Conservation (phyloP, 2,113 vertebrate species). For the Synchiropus splendidus region DNA sequence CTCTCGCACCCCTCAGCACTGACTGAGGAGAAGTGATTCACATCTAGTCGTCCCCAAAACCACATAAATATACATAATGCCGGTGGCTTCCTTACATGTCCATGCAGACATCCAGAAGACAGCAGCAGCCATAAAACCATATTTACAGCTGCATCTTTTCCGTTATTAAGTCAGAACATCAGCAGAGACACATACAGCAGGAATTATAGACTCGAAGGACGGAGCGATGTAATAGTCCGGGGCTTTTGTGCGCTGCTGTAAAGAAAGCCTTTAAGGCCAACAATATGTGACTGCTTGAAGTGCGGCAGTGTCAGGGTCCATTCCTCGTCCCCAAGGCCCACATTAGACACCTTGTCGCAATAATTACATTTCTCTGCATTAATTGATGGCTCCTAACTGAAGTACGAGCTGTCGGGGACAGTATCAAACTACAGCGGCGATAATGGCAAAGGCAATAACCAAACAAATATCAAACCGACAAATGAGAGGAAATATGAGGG, state of each 20-base stretch:
- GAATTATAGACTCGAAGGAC: constrained; percentile 5
- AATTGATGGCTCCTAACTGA: constrained; percentile 64
- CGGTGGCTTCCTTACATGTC: no score
- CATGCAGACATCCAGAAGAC: no score
- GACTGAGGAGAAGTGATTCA: no score
- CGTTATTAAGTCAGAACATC: no score
- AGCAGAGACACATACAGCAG: constrained; percentile 1
- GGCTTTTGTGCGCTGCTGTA: constrained; percentile 18
- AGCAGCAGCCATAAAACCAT: no score
- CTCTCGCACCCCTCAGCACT: no score
- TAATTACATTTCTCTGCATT: constrained; percentile 65
- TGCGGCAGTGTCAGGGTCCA: constrained; percentile 47
- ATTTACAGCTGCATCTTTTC: no score
- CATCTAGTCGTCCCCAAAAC: no score
- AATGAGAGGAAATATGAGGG: constrained; percentile 44
- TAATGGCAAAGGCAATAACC: constrained; percentile 52
- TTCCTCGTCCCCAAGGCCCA: constrained; percentile 40
- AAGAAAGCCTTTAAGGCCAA: constrained; percentile 11
- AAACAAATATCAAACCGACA: constrained; percentile 59
- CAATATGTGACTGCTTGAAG: constrained; percentile 45
- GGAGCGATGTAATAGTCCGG: constrained; percentile 11
- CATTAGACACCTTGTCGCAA: constrained; percentile 58
- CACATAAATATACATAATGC: no score
- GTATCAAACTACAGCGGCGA: constrained; percentile 55
- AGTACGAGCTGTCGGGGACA: constrained; percentile 59